These are phyloP conservation scores for Aromia moschata DNA, from an alignment of 2,888 invertebrate genomes.

Conservation along the genomic window DNA sequence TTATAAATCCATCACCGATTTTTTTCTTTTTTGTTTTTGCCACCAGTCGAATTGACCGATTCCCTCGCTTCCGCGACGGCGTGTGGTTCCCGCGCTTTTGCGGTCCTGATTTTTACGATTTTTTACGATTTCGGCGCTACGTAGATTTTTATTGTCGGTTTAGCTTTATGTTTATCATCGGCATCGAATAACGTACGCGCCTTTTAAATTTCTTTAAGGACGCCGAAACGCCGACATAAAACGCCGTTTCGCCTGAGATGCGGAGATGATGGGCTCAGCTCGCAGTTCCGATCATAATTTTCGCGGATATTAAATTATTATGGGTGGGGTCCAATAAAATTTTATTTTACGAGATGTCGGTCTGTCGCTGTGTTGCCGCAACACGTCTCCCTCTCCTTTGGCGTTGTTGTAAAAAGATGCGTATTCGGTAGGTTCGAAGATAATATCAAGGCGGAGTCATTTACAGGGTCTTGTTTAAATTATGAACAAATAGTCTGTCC, in stretches of 20 bases:
- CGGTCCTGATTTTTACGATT: slow-evolving; percentile 29
- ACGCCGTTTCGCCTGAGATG: slow-evolving; percentile 31
- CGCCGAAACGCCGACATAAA: slow-evolving; percentile 27
- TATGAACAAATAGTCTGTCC: no score
- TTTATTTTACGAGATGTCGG: slow-evolving; percentile 12
- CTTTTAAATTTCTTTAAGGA: slow-evolving; percentile 33
- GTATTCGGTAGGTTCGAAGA: no score
- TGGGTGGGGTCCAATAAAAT: slow-evolving; percentile 26
- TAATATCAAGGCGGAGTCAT: no score
- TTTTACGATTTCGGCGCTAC: slow-evolving; percentile 36
- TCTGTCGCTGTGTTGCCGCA: slow-evolving; percentile 3
- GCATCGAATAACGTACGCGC: slow-evolving; percentile 33
- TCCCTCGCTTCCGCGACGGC: not conserved
- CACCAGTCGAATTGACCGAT: slow-evolving; percentile 6
- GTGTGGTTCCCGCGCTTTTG: slow-evolving; percentile 2
- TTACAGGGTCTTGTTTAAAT: no score
- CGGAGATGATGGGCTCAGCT: slow-evolving; percentile 28
- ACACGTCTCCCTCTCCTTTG: no score
- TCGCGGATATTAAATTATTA: slow-evolving; percentile 24
- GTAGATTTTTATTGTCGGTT: slow-evolving; percentile 40
- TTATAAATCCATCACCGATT: no score
- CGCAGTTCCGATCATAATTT: slow-evolving; percentile 25
- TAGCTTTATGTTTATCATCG: slow-evolving; percentile 40
- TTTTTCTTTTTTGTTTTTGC: no score
- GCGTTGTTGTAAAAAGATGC: no score